Percentiles rank a stretch among this genome's conserved stretches.
Evolutionary conservation across 2,797 vertebrate species (phyloP).

Genomic region (Halcyon leucocephala): DNA sequence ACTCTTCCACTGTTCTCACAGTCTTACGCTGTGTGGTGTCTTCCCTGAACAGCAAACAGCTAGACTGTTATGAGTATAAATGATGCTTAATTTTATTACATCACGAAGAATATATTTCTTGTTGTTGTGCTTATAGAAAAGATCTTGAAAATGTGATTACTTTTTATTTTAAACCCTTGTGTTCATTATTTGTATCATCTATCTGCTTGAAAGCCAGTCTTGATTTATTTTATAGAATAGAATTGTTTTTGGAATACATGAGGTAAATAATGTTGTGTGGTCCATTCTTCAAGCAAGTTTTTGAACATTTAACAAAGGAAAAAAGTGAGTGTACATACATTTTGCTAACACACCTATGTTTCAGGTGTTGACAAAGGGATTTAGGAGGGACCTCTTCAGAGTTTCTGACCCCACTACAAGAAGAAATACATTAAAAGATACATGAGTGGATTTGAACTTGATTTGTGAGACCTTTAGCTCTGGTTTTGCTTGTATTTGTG

Average conservation of each 20-base stretch:
- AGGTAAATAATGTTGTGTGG: background rate
- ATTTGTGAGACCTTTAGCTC: background rate
- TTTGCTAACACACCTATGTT: background rate
- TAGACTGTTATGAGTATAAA: background rate
- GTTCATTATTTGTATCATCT: background rate
- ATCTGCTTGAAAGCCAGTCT: background rate
- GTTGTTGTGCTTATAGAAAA: rapidly evolving
- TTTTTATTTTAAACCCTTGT: background rate
- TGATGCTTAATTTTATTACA: background rate
- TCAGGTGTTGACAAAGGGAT: background rate
- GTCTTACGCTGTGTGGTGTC: background rate
- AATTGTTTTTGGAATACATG: background rate
- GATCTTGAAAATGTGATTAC: background rate
- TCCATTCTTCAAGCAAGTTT: background rate
- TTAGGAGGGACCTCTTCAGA: background rate
- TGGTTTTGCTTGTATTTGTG: background rate
- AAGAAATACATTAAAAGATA: background rate
- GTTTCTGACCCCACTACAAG: background rate
- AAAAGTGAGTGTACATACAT: background rate
- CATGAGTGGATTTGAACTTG: background rate
- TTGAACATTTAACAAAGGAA: background rate
- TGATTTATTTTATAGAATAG: background rate
- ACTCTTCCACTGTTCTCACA: background rate
- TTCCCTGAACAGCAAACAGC: background rate
- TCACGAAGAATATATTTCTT: background rate